Conservation (phyloP, 1,140 invertebrate genomes). For the Hylyphantes graminicola region DNA sequence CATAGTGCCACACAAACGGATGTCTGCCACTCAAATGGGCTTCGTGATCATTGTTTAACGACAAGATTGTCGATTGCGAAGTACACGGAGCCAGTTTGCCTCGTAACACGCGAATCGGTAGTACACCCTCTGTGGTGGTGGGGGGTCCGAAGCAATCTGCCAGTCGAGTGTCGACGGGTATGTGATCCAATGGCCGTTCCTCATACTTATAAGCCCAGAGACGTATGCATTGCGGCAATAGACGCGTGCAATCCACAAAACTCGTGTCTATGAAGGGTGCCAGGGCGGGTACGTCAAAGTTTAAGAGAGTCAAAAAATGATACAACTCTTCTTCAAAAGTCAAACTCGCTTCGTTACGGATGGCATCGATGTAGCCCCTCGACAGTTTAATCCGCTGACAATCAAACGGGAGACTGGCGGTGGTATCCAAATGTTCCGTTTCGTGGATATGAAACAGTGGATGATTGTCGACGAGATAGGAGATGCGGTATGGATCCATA, state of each 20-base stretch:
- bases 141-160: constrained; percentile 3
- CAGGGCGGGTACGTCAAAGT: background rate
- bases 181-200: background rate
- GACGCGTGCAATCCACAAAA: background rate
- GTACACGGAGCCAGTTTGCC: constrained; percentile 7
- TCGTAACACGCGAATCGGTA: constrained; percentile 1
- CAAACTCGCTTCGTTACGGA: background rate
- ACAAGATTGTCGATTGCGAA: background rate
- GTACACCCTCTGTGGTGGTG: background rate
- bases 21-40: no score
- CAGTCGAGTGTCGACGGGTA: background rate
- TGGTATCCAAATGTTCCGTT: background rate
- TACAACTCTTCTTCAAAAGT: constrained; percentile 28
- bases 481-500: background rate
- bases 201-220: constrained; percentile 13
- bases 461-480: background rate
- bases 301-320: background rate
- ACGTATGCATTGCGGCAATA: constrained; percentile 10
- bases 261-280: background rate
- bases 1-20: no score
- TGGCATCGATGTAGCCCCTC: background rate
- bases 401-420: background rate
- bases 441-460: background rate
- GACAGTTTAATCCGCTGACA: constrained; percentile 7
- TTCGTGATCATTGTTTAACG: constrained; percentile 6